A percentile compares a stretch with the other conserved stretches of the same genome.
Conservation (phyloP, 2,113 vertebrate genomes). For the Grantiella picta region DNA sequence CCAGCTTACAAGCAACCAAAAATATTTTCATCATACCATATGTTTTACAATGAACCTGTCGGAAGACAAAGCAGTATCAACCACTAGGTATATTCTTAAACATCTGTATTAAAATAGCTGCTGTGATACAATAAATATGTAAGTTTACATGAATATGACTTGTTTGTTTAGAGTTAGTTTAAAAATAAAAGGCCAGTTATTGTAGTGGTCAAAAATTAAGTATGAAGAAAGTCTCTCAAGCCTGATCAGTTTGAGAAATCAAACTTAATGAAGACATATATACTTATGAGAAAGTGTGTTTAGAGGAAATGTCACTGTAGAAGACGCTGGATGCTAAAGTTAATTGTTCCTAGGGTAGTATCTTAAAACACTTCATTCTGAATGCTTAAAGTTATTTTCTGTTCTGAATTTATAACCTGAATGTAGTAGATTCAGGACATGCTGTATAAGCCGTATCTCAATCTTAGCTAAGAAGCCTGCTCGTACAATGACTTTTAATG, state of each 20-base stretch:
- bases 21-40: not conserved
- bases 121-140: not conserved
- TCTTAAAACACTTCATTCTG: not conserved
- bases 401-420: not conserved
- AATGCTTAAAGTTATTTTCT: not conserved
- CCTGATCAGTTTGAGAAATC: not conserved
- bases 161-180: not conserved
- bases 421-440: not conserved
- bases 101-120: not conserved
- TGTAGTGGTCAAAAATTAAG: not conserved
- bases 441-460: fast-evolving
- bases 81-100: not conserved
- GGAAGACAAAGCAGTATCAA: not conserved
- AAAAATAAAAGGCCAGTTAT: not conserved
- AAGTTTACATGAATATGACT: not conserved
- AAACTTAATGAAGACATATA: not conserved
- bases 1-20: not conserved
- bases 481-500: not conserved
- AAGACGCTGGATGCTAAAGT: not conserved
- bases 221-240: not conserved
- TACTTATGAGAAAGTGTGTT: not conserved
- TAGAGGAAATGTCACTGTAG: not conserved
- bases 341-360: not conserved
- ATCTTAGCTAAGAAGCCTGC: not conserved
- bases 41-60: not conserved